Conservation (phyloP, 1,140 invertebrate genomes). For the Mya arenaria region DNA sequence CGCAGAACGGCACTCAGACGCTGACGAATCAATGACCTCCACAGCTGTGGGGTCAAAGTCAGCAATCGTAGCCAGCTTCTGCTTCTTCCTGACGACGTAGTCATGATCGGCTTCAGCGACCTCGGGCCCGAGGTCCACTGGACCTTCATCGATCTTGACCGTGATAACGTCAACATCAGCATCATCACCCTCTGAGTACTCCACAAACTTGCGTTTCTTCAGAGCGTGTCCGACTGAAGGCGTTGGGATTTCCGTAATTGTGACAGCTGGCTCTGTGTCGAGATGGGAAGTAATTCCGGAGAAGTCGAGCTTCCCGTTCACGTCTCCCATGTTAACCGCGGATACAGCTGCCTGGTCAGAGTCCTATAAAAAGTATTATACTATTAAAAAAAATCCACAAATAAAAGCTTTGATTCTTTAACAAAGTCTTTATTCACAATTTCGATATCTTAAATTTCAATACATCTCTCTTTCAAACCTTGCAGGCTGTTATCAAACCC, state of each 20-base stretch:
- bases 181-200: background rate
- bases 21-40: background rate
- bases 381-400: no score
- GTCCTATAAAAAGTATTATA: slow-evolving; percentile 6
- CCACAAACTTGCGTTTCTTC: slow-evolving; percentile 21
- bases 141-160: background rate
- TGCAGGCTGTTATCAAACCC: no score
- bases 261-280: background rate
- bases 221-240: background rate
- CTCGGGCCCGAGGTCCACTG: background rate
- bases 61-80: background rate
- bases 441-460: no score
- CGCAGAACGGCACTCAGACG: background rate
- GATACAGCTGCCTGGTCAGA: slow-evolving; percentile 10
- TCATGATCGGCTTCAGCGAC: slow-evolving; percentile 19
- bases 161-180: background rate
- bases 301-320: slow-evolving; percentile 32
- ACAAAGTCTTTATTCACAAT: no score
- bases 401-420: no score
- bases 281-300: slow-evolving; percentile 42
- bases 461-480: no score
- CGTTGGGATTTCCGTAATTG: background rate
- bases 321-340: slow-evolving; percentile 8
- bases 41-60: background rate
- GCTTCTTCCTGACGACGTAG: slow-evolving; percentile 42